Evolutionary conservation across 2,888 invertebrate genomes (phyloP).

Genomic region (Mythimna pallens): DNA sequence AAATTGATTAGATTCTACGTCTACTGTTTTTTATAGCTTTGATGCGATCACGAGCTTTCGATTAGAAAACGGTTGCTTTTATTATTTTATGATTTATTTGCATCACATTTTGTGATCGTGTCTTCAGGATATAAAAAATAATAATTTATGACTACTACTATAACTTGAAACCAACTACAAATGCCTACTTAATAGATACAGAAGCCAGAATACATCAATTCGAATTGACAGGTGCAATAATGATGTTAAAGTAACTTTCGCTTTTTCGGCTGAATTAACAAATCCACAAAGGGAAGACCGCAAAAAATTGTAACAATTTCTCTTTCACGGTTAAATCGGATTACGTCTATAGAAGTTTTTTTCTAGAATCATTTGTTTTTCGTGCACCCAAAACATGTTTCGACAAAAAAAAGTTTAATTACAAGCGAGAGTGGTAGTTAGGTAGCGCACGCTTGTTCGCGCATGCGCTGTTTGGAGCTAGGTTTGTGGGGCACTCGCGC

Average conservation of each 20-base stretch:
- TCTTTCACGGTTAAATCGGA: slow-evolving; percentile 3
- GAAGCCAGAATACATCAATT: neutral
- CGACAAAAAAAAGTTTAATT: slow-evolving; percentile 29
- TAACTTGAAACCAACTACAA: slow-evolving; percentile 19
- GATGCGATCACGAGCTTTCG: slow-evolving; percentile 28
- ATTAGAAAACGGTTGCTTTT: slow-evolving; percentile 31
- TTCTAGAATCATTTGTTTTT: neutral
- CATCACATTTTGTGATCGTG: neutral
- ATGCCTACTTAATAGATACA: neutral
- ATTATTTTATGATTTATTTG: slow-evolving; percentile 26
- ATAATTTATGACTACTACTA: neutral
- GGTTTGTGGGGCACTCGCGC: slow-evolving; percentile 82
- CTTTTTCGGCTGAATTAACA: slow-evolving; percentile 20
- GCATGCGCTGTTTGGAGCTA: slow-evolving; percentile 58
- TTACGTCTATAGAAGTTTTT: neutral
- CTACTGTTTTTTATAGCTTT: slow-evolving; percentile 20
- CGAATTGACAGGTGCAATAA: slow-evolving; percentile 2
- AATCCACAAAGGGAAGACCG: slow-evolving; percentile 37
- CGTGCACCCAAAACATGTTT: slow-evolving; percentile 9
- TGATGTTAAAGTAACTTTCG: slow-evolving; percentile 7
- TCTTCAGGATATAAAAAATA: slow-evolving; percentile 2
- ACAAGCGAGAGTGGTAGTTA: slow-evolving; percentile 33
- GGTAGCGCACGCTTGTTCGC: slow-evolving; percentile 18
- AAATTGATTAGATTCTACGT: slow-evolving; percentile 33
- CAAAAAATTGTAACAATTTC: slow-evolving; percentile 27